Evolutionary conservation across 92 coral and sea anemone species (phyloP), one percentile per base, ranked within the genome.

Genomic region (Phenganax subtilis): DNA sequence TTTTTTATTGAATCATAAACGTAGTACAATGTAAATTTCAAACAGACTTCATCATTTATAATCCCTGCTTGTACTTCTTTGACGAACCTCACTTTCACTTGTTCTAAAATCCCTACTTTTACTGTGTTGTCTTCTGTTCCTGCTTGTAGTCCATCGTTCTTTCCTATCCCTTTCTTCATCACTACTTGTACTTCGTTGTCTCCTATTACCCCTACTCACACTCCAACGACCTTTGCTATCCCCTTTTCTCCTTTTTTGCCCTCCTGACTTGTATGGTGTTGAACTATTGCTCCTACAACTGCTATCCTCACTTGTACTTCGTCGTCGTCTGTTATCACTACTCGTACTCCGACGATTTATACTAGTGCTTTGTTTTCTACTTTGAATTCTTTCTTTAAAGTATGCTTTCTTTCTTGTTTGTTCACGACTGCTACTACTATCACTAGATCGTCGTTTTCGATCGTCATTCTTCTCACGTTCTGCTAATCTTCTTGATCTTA

Each of bases 201-300:
- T 68, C 47, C 51, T 29, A 17, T 47, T 68, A 27, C 14, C 75
- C 27, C 55, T 71, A 15, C 54, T 71, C 31, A 17, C 12, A 44
- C 54, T 71, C 11, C 54, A 44, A 8, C 77, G 25, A 9, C 15
- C 55, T 51, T 69, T 69, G 14, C 10, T 51, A 27, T 30, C 75
- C 51, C 11, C 10, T 20, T 51, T 69, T 69, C 1, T 30, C 12
- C 75, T 69, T 69, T 6, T 51, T 30, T 17, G 75, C 7, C 25
- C 65, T 14, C 25, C 25, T 20, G 16, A 59, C 25, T 12, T 65
- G 30, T 65, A 10, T 65, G 10, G 10, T 11, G 30, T 65, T 9
- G 16, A 17, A 54, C 57, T 72, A 1, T 54, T 52, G 28, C 76
- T 72, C 15, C 76, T 51, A 72, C 76, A 11, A 47, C 76, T 72